Evolutionary conservation across 2,113 vertebrate species (phyloP).

Genomic region (Xiphophorus maculatus): DNA sequence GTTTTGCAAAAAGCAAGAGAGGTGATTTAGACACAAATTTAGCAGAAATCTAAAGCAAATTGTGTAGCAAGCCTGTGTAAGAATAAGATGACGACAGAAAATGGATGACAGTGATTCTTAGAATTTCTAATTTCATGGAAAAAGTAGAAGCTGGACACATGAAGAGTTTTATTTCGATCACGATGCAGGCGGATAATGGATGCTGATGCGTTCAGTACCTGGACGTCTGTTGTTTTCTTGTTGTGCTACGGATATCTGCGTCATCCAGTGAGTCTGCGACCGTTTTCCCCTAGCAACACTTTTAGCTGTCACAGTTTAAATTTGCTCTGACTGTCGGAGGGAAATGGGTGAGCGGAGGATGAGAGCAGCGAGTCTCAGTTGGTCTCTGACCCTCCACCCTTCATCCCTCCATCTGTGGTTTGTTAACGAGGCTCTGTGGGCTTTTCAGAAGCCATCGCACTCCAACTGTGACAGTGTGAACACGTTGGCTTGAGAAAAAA

Average conservation of each 20-base stretch:
- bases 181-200: too few species aligned
- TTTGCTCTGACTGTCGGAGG: background rate
- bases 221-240: background rate
- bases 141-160: background rate
- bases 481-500: background rate
- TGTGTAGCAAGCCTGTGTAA: background rate
- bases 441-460: constrained; percentile 8
- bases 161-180: too few species aligned
- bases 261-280: background rate
- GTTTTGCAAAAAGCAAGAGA: background rate
- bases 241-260: background rate
- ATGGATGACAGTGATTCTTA: too few species aligned
- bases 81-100: too few species aligned
- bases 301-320: constrained; percentile 21
- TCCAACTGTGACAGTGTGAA: constrained; percentile 1
- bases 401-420: constrained; percentile 53
- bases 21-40: background rate
- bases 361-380: constrained; percentile 16
- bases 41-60: background rate
- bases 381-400: constrained; percentile 8
- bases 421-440: constrained; percentile 45
- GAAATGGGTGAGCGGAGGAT: constrained; percentile 18
- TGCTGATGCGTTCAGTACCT: background rate
- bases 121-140: background rate
- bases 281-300: background rate